Conservation (phyloP, 2,888 invertebrate genomes). For the Limnephilus rhombicus region DNA sequence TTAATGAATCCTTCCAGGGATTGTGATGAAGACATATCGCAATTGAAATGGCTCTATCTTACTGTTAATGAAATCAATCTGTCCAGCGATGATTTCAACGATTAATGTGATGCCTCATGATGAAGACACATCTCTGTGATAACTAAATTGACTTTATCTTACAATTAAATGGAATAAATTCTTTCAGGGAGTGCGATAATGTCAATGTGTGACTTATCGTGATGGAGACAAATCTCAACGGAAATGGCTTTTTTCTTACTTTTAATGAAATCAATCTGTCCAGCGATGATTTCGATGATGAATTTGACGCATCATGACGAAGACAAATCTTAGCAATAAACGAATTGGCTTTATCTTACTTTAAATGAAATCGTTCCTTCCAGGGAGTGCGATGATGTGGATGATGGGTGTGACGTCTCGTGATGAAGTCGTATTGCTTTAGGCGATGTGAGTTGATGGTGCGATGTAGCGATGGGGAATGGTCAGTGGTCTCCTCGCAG, state of each 20-base stretch:
- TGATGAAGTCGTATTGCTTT: background rate
- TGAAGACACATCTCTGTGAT: no score
- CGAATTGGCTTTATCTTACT: background rate
- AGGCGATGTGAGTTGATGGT: background rate
- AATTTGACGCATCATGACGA: background rate
- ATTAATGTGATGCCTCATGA: no score
- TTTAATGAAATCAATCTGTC: background rate
- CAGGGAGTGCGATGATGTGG: background rate
- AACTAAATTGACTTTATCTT: no score
- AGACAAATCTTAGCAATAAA: background rate
- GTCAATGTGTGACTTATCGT: no score
- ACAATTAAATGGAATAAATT: no score
- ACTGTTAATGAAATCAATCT: no score
- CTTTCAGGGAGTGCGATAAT: no score
- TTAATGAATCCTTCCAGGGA: no score
- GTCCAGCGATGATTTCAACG: no score
- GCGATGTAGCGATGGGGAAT: slow-evolving; percentile 29
- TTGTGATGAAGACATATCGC: no score
- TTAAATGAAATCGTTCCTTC: background rate
- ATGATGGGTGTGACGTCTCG: background rate
- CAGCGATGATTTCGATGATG: slow-evolving; percentile 13
- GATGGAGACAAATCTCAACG: no score
- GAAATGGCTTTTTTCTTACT: background rate
- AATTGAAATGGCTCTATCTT: no score
- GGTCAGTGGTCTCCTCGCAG: slow-evolving; percentile 93